Percentiles rank a stretch among this genome's conserved stretches.
Evolutionary conservation across 2,797 vertebrate species (phyloP).

Genomic region (Arctocebus calabarensis): DNA sequence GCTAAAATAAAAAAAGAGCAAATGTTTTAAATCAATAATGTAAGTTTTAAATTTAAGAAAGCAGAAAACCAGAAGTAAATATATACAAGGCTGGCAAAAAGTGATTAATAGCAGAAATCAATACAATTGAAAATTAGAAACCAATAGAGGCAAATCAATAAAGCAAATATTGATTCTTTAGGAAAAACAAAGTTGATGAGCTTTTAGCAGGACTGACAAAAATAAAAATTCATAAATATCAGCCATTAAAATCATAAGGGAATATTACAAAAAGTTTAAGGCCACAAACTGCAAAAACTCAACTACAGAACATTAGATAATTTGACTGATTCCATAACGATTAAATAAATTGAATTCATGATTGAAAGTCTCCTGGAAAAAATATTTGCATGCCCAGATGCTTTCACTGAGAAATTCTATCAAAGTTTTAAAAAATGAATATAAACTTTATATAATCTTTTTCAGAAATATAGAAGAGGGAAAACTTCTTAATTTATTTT

Average conservation of each 20-base stretch:
- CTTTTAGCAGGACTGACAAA: background rate
- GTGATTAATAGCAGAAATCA: background rate
- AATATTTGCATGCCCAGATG: background rate
- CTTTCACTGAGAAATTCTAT: background rate
- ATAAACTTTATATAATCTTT: background rate
- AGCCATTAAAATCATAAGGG: background rate
- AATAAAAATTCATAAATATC: background rate
- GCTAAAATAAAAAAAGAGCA: background rate
- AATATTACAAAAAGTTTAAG: background rate
- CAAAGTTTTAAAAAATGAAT: background rate
- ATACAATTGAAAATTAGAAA: background rate
- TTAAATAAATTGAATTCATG: background rate
- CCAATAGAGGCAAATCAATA: background rate
- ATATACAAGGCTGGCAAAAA: background rate
- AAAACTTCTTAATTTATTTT: background rate
- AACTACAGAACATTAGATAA: background rate
- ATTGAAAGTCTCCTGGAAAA: background rate
- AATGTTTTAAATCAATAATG: background rate
- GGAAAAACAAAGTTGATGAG: conserved; percentile 17
- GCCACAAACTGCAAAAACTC: background rate
- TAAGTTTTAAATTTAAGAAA: background rate
- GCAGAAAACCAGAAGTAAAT: background rate
- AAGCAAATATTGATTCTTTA: background rate
- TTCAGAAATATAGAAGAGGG: background rate
- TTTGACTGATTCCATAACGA: background rate